Percentiles rank a stretch among this genome's conserved stretches.
Conservation (phyloP, 2,113 vertebrate species). For the Nothocercus nigrocapillus region DNA sequence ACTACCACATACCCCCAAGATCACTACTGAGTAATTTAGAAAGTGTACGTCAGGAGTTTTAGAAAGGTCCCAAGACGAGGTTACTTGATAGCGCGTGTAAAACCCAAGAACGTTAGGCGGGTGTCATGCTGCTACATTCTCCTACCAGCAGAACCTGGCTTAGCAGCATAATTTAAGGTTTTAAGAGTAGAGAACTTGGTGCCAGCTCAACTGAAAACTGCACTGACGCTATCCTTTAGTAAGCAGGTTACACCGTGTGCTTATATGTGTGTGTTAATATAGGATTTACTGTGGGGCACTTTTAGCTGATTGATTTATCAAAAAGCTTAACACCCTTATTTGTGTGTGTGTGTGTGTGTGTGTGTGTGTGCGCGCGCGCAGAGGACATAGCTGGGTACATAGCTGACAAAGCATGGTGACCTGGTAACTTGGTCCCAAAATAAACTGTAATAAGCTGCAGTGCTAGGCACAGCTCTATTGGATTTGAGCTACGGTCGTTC, state of each 20-base stretch:
- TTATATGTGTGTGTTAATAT: neutral
- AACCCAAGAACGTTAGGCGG: neutral
- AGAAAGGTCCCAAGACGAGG: neutral
- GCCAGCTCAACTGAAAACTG: neutral
- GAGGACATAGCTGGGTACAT: neutral
- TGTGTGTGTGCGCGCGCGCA: too few species aligned
- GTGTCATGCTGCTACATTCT: neutral
- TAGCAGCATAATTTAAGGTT: neutral
- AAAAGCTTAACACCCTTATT: neutral
- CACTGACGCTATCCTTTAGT: neutral
- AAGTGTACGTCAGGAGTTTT: neutral
- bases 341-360: too few species aligned
- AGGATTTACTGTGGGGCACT: neutral
- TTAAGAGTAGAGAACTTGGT: neutral
- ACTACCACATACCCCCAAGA: neutral
- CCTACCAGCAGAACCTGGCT: neutral
- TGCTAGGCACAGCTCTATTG: neutral
- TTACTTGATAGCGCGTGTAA: conserved; percentile 1
- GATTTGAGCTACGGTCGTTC: neutral
- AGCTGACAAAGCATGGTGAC: neutral
- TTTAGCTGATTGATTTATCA: neutral
- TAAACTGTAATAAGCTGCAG: neutral
- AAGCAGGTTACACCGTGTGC: neutral
- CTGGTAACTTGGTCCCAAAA: conserved; percentile 5
- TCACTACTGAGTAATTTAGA: neutral